These are phyloP conservation scores for Barnardius zonarius DNA, from an alignment of 2,113 vertebrate genomes.

Conservation along the genomic window DNA sequence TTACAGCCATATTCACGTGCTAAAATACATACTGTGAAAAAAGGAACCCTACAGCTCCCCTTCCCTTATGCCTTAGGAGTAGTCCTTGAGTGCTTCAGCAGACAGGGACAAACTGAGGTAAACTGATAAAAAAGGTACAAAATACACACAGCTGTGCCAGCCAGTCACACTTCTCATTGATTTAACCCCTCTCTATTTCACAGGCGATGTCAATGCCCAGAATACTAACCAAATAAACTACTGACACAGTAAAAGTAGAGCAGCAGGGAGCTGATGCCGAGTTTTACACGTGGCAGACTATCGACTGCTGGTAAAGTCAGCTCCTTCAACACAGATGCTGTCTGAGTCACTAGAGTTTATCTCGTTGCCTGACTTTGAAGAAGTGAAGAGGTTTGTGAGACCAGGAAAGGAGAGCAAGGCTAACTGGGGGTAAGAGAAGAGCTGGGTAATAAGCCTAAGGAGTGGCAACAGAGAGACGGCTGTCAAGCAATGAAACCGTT, in stretches of 20 bases:
- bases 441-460: background rate
- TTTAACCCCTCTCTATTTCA: background rate
- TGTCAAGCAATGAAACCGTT: rapidly evolving
- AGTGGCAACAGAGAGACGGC: background rate
- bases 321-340: background rate
- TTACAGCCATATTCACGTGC: rapidly evolving
- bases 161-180: rapidly evolving
- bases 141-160: background rate
- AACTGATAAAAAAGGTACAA: background rate
- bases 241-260: background rate
- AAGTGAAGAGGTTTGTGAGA: background rate
- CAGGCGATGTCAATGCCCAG: background rate
- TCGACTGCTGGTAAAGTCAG: rapidly evolving
- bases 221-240: background rate
- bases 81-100: background rate
- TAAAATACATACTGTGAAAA: background rate
- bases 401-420: background rate
- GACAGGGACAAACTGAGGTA: background rate
- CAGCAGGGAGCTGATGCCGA: background rate
- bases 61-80: background rate
- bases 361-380: background rate
- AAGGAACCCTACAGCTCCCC: background rate
- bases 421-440: background rate
- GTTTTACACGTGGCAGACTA: rapidly evolving
- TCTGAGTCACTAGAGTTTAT: background rate